phyloP scores from a whole-genome alignment of 1,140 invertebrate species.

The Atta texana region DNA sequence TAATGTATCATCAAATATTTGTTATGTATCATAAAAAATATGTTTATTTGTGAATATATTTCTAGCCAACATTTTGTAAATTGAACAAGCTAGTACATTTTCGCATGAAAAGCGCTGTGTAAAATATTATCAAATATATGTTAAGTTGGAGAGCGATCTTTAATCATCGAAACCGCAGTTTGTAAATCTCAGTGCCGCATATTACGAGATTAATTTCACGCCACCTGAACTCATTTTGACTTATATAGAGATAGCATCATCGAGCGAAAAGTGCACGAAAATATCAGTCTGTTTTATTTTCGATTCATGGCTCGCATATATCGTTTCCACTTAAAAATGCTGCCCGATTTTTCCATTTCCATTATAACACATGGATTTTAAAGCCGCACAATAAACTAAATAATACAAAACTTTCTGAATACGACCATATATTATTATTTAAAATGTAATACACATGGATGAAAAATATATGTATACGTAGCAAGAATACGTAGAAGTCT shows the following conservation, averaged over 20 bases:
- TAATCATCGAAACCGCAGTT: constrained; percentile 38
- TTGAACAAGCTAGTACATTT: neutral
- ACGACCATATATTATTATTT: constrained; percentile 11
- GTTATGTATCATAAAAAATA: neutral
- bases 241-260: constrained; percentile 15
- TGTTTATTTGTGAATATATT: neutral
- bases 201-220: constrained; percentile 62
- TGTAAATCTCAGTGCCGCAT: constrained; percentile 25
- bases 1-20: neutral
- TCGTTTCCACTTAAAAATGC: constrained; percentile 32
- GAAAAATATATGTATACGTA: neutral
- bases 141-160: constrained; percentile 22
- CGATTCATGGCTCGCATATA: constrained; percentile 2
- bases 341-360: neutral
- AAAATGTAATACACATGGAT: neutral
- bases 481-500: neutral
- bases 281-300: neutral
- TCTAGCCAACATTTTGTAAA: neutral
- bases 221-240: constrained; percentile 24
- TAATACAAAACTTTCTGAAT: neutral
- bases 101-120: neutral
- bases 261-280: constrained; percentile 30
- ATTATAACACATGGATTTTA: constrained; percentile 17
- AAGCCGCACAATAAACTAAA: neutral
- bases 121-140: constrained; percentile 1